Evolutionary conservation across 2,113 vertebrate genomes (phyloP), one percentile per base, ranked within the genome.

Genomic region (Mastomys coucha): DNA sequence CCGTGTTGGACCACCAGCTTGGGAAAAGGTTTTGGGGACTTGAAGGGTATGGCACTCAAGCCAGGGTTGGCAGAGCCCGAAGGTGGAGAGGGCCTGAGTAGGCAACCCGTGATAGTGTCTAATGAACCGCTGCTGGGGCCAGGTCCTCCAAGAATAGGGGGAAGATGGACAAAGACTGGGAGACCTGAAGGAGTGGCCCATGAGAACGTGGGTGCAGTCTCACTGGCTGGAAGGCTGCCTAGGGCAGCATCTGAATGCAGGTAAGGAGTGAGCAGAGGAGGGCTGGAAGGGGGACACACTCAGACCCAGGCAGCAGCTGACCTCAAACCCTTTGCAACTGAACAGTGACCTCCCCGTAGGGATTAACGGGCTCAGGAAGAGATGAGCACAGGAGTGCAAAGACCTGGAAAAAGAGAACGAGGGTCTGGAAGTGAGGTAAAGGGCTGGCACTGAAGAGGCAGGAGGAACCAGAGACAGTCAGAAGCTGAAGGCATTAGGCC

Each of bases 221-320:
- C 49, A 42, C 2, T 4, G 26, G 56, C 6, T 1, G 80, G 78
- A 53, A 58, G 69, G 63, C 60, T 17, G 22, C 24, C 3, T 0
- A 1, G 12, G 58, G 7, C 1, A 5, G 20, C 24, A 1, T 22
- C 77, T 60, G 39, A 39, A 70, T 2, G 1, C 31, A 5, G 49
- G 20, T 1, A 24, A 17, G 24, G 42, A 42, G 39, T 31, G 42
- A 1, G 0, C 12, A 11, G n/a, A 63, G 58, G 28, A 11, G 10
- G 33, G 4, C 58, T 20, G 56, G 13, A 31, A 1, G 20, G 2
- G 17, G 6, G 49, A 1, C 7, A 24, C 2, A 31, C 5, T 36
- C 24, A 28, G 67, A 24, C 67, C 60, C 75, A 51, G 65, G 13
- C 2, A 45, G 45, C 22, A 36, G 33, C 49, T 28, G 33, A 33